These are phyloP conservation scores for Matsumurasca onukii DNA, from an alignment of 1,140 invertebrate genomes.

Conservation along the genomic window DNA sequence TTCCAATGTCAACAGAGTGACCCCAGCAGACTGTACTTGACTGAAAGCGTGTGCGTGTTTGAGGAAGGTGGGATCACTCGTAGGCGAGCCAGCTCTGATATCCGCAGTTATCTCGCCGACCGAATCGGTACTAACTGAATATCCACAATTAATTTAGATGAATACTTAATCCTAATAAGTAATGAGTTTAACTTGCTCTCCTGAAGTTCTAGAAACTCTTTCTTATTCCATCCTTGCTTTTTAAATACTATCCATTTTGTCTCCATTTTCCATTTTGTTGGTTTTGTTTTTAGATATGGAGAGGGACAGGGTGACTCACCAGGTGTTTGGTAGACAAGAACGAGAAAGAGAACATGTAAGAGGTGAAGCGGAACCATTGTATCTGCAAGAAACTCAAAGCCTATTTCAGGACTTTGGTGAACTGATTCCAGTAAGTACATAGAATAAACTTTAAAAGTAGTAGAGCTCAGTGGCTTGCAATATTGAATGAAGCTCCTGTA, in stretches of 20 bases:
- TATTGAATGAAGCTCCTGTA: background rate
- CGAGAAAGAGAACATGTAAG: slow-evolving; percentile 50
- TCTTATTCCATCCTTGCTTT: no score
- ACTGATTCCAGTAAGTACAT: background rate
- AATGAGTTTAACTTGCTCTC: no score
- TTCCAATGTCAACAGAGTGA: background rate
- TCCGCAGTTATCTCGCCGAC: slow-evolving; percentile 44
- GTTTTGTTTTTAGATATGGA: no score
- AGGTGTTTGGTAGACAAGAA: no score
- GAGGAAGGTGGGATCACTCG: background rate
- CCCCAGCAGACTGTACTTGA: slow-evolving; percentile 1
- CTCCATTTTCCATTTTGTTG: no score
- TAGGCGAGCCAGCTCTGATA: slow-evolving; percentile 44
- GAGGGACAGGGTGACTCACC: slow-evolving; percentile 34
- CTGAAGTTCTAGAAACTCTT: no score
- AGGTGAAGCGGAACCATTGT: slow-evolving; percentile 50
- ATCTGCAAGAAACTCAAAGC: slow-evolving; percentile 13
- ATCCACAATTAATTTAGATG: no score
- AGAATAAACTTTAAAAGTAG: no score
- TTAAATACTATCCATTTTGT: no score
- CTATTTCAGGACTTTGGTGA: slow-evolving; percentile 1
- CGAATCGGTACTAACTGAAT: slow-evolving; percentile 11
- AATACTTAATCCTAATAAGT: no score
- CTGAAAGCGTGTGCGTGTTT: background rate
- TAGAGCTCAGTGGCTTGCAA: no score